Evolutionary conservation across 2,888 invertebrate genomes (phyloP).

Genomic region (Teleogryllus oceanicus): DNA sequence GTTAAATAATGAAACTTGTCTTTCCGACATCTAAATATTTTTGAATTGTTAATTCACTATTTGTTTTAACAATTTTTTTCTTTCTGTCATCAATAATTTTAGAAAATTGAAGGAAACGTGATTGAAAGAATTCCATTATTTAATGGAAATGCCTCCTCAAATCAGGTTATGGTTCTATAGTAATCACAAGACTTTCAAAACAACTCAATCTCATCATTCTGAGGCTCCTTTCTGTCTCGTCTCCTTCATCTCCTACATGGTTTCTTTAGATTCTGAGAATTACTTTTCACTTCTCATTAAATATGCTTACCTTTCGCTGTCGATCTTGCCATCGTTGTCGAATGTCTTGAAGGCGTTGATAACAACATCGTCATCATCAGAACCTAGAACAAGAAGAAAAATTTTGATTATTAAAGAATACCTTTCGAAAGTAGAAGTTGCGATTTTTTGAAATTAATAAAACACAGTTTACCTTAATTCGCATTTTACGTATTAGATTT

Average conservation of each 20-base stretch:
- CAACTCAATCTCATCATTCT: constrained; percentile 22
- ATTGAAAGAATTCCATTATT: too few species aligned
- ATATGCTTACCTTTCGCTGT: constrained; percentile 67
- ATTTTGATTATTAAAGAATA: not conserved
- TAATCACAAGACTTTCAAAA: constrained; percentile 19
- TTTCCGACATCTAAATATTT: too few species aligned
- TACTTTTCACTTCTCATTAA: not conserved
- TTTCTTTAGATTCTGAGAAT: not conserved
- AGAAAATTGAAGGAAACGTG: too few species aligned
- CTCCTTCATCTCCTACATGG: not conserved
- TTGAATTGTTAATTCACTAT: too few species aligned
- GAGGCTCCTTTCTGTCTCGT: constrained; percentile 27
- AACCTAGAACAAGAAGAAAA: constrained; percentile 50
- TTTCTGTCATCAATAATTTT: too few species aligned
- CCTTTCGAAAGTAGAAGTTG: too few species aligned
- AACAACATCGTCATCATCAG: constrained; percentile 89
- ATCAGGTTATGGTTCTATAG: constrained; percentile 5
- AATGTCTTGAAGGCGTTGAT: constrained; percentile 89
- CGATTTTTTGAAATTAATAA: too few species aligned
- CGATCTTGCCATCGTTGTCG: constrained; percentile 83
- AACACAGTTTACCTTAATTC: too few species aligned
- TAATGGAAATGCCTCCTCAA: not conserved
- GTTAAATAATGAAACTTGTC: too few species aligned
- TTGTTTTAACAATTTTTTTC: too few species aligned
- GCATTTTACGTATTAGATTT: too few species aligned